These are phyloP conservation scores for Drosophila tristis DNA, from an alignment of 1,140 invertebrate genomes.

Conservation along the genomic window DNA sequence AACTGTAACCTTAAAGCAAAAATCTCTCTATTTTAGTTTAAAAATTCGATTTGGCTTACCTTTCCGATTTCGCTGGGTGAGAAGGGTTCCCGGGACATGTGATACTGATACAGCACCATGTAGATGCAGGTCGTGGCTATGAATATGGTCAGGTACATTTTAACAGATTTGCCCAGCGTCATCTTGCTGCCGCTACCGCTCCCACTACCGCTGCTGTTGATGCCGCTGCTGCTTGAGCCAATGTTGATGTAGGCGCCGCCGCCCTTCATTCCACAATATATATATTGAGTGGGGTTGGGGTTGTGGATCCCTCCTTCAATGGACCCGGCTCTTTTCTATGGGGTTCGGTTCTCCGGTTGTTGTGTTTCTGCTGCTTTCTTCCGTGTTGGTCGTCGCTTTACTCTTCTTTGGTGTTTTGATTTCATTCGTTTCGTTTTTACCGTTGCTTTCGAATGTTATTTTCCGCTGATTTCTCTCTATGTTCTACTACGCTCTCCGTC, in stretches of 20 bases:
- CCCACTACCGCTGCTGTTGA: constrained; percentile 18
- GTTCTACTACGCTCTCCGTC: constrained; percentile 1
- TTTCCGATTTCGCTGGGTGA: constrained; percentile 68
- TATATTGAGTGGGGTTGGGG: too few relatives aligned
- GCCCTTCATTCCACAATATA: constrained; percentile 30
- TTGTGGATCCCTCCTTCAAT: too few relatives aligned
- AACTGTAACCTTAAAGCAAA: too few relatives aligned
- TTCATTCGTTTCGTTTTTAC: constrained; percentile 66
- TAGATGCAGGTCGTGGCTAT: constrained; percentile 83
- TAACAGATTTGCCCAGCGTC: constrained; percentile 80
- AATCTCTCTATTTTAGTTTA: too few relatives aligned
- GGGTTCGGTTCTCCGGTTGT: constrained; percentile 1
- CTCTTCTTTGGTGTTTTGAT: constrained; percentile 56
- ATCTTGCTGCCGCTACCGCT: constrained; percentile 60
- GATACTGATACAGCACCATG: constrained; percentile 83
- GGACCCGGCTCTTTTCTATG: too few relatives aligned
- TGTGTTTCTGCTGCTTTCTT: constrained; percentile 47
- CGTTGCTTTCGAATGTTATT: constrained; percentile 34
- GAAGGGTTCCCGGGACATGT: constrained; percentile 72
- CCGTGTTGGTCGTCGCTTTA: constrained; percentile 59
- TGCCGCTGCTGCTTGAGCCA: constrained; percentile 19
- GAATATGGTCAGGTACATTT: constrained; percentile 84
- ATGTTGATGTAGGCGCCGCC: constrained; percentile 25
- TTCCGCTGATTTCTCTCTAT: constrained; percentile 29
- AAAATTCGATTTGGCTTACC: constrained; percentile 50